A percentile compares a stretch with the other conserved stretches of the same genome.
These are phyloP conservation scores for Pholis gunnellus DNA, from an alignment of 2,113 vertebrate genomes.

Conservation along the genomic window DNA sequence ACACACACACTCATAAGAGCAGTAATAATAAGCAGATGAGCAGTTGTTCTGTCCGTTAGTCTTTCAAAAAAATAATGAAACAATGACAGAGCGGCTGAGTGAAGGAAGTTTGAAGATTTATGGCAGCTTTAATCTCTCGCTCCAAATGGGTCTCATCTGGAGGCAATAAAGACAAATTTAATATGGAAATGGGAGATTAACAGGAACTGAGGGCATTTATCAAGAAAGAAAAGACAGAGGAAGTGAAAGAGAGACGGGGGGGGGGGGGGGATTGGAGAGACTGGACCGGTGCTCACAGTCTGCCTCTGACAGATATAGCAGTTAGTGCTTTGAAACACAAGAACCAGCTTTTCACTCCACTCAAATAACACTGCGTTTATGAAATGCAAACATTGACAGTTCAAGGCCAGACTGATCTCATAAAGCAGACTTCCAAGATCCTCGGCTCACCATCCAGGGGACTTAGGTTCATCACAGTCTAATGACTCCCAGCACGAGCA, in stretches of 20 bases:
- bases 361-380: conserved; percentile 82
- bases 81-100: conserved; percentile 59
- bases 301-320: conserved; percentile 49
- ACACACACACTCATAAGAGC: conserved; percentile 66
- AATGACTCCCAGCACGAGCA: conserved; percentile 55
- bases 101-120: conserved; percentile 71
- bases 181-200: conserved; percentile 77
- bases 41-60: conserved; percentile 60
- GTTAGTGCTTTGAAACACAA: conserved; percentile 69
- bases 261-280: conserved; percentile 7
- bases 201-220: conserved; percentile 64
- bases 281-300: conserved; percentile 32
- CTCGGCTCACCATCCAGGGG: conserved; percentile 51
- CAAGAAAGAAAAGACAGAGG: conserved; percentile 29
- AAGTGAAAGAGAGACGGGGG: conserved; percentile 27
- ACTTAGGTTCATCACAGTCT: conserved; percentile 41
- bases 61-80: conserved; percentile 72
- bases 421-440: conserved; percentile 68
- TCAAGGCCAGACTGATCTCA: conserved; percentile 78
- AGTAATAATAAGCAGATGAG: conserved; percentile 76
- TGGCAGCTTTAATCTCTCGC: conserved; percentile 67
- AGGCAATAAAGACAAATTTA: conserved; percentile 78
- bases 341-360: conserved; percentile 66
- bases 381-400: conserved; percentile 84
- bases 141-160: conserved; percentile 76